These are phyloP conservation scores for Acutogordius australiensis DNA, from an alignment of 2,888 invertebrate genomes.

Conservation along the genomic window DNA sequence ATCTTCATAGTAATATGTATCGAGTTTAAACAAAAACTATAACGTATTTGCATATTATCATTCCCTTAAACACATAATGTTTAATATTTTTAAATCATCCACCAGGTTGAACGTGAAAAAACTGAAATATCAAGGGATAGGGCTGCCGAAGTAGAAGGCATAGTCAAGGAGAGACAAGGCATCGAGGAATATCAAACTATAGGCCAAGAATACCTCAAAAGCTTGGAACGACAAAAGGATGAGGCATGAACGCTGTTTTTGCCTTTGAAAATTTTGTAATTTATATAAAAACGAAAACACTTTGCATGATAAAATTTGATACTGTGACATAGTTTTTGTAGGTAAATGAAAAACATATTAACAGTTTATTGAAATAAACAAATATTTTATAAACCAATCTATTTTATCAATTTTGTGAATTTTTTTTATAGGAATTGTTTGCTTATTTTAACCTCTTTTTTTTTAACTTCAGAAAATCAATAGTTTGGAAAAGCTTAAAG, in stretches of 20 bases:
- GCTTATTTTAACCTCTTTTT: not conserved
- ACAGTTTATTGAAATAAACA: too few species aligned
- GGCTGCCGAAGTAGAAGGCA: not conserved
- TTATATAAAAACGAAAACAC: not conserved
- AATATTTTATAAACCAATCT: too few species aligned
- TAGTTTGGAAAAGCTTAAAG: not conserved
- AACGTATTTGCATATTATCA: too few species aligned
- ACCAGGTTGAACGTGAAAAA: not conserved
- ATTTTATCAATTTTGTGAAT: too few species aligned
- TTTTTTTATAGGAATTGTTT: too few species aligned
- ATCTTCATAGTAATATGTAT: too few species aligned
- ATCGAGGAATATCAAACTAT: conserved; percentile 1
- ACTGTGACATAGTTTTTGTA: too few species aligned
- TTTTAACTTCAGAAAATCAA: not conserved
- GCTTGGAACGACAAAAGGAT: conserved; percentile 1
- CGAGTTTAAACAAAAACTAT: too few species aligned
- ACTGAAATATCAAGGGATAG: not conserved
- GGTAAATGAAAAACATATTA: too few species aligned
- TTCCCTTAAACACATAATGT: too few species aligned
- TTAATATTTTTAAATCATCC: too few species aligned
- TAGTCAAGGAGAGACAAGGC: not conserved
- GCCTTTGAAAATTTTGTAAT: not conserved
- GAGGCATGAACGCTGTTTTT: not conserved
- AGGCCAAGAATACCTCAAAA: not conserved
- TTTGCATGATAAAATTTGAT: not conserved